These are phyloP conservation scores for Scaptomyza polygonia DNA, from an alignment of 2,888 invertebrate species.

Conservation along the genomic window DNA sequence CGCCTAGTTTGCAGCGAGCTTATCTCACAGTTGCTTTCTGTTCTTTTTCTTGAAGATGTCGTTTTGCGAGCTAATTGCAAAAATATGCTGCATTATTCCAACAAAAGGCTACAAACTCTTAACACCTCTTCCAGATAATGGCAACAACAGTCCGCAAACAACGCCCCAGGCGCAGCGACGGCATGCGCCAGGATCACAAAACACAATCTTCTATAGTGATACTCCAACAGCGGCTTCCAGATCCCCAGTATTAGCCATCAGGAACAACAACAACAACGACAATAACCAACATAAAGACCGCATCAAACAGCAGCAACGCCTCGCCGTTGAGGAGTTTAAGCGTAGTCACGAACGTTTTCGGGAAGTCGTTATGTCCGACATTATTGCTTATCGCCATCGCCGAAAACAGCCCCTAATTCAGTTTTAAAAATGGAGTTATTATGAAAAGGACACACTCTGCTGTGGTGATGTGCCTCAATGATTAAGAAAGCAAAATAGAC, in stretches of 20 bases:
- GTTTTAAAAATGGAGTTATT: slow-evolving; percentile 63
- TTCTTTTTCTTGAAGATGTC: slow-evolving; percentile 36
- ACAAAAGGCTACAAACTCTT: slow-evolving; percentile 57
- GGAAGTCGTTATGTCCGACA: slow-evolving; percentile 76
- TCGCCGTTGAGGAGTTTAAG: slow-evolving; percentile 59
- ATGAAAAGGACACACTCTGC: not conserved
- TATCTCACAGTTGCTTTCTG: slow-evolving; percentile 40
- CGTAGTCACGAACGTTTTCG: slow-evolving; percentile 79
- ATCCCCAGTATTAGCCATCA: slow-evolving; percentile 52
- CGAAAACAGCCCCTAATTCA: slow-evolving; percentile 81
- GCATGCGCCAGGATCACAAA: slow-evolving; percentile 8
- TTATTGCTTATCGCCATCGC: slow-evolving; percentile 71
- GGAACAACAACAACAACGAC: slow-evolving; percentile 38
- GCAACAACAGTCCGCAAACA: slow-evolving; percentile 44
- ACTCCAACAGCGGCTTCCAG: slow-evolving; percentile 17
- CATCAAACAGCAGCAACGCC: slow-evolving; percentile 42
- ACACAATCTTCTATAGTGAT: slow-evolving; percentile 44
- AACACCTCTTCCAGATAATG: slow-evolving; percentile 63
- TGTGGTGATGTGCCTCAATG: not conserved
- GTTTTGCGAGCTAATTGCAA: slow-evolving; percentile 36
- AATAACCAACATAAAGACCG: slow-evolving; percentile 19
- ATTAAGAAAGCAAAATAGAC: too few species aligned
- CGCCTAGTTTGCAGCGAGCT: not conserved
- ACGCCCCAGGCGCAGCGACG: slow-evolving; percentile 39
- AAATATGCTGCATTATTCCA: slow-evolving; percentile 56